Conservation (phyloP, 2,113 vertebrate species). For the Etheostoma cragini region DNA sequence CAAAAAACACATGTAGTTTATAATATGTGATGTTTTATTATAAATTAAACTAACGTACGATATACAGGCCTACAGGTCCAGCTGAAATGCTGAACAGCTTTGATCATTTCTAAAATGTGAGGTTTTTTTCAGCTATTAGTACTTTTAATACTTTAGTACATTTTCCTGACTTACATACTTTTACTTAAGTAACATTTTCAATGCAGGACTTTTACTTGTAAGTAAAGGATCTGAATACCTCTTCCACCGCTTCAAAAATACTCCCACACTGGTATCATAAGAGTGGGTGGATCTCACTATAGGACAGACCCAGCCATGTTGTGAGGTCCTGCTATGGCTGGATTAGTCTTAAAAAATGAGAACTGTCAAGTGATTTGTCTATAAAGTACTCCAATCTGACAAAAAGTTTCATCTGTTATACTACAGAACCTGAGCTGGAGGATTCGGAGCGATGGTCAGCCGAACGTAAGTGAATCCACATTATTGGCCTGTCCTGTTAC, state of each 20-base stretch:
- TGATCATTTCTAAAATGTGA: too few species aligned
- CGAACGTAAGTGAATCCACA: constrained; percentile 70
- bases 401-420: neutral
- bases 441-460: constrained; percentile 63
- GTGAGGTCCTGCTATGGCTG: neutral
- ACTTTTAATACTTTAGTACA: too few species aligned
- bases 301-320: neutral
- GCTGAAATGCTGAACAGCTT: too few species aligned
- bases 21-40: too few species aligned
- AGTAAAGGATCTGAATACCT: neutral
- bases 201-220: too few species aligned
- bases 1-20: too few species aligned
- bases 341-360: too few species aligned
- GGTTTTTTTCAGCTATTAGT: too few species aligned
- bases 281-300: neutral
- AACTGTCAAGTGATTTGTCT: neutral
- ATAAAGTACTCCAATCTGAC: neutral
- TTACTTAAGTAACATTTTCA: too few species aligned
- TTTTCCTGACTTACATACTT: too few species aligned
- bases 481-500: neutral
- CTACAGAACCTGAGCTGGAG: constrained; percentile 65
- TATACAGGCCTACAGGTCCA: too few species aligned
- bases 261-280: neutral
- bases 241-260: neutral
- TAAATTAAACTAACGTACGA: too few species aligned